Conservation (phyloP, 2,888 invertebrate species). For the Netelia virgata region DNA sequence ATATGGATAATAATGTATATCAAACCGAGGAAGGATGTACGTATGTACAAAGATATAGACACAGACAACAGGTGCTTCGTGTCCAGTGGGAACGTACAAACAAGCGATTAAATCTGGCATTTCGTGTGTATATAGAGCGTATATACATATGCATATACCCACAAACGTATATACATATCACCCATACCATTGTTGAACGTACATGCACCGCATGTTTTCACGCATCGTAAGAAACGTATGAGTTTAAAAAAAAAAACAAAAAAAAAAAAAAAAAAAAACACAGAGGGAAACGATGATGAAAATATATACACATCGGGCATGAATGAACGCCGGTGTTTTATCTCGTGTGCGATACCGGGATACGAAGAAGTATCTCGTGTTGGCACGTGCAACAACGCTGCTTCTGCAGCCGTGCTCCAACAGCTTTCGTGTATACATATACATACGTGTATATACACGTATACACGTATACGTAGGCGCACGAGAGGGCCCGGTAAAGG, state of each 20-base stretch:
- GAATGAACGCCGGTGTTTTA: constrained; percentile 60
- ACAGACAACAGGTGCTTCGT: constrained; percentile 39
- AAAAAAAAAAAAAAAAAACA: constrained; percentile 36
- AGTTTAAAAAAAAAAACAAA: constrained; percentile 40
- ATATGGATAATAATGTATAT: not conserved
- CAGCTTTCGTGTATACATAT: constrained; percentile 14
- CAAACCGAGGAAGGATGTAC: not conserved
- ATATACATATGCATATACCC: constrained; percentile 5
- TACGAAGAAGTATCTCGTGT: constrained; percentile 54
- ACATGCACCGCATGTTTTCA: constrained; percentile 38
- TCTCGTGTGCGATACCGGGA: constrained; percentile 57
- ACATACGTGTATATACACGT: not conserved
- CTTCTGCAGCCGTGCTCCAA: constrained; percentile 34
- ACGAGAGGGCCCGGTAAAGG: constrained; percentile 41
- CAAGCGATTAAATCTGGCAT: constrained; percentile 48
- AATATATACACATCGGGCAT: constrained; percentile 47
- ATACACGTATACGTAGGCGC: not conserved
- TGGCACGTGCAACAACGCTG: constrained; percentile 62
- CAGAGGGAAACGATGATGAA: not conserved
- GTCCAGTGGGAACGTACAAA: constrained; percentile 38
- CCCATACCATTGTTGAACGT: constrained; percentile 18
- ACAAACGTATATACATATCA: not conserved
- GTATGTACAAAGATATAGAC: not conserved
- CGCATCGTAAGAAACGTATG: constrained; percentile 44
- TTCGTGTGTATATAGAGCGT: constrained; percentile 5